phyloP scores from a whole-genome alignment of 1,140 invertebrate species.

The Eubasilissa regina region DNA sequence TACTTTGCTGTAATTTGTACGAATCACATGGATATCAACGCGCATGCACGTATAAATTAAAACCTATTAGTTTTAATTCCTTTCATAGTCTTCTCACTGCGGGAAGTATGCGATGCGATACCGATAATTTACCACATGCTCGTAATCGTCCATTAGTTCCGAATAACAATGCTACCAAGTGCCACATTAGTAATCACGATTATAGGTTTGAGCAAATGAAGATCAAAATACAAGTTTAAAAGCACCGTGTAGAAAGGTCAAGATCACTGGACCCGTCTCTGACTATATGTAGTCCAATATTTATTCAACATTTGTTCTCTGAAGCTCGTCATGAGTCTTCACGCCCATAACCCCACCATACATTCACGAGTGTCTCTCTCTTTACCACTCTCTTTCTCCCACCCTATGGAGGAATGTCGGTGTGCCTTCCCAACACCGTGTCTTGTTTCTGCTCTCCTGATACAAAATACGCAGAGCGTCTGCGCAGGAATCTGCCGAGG shows the following conservation, averaged over 20 bases:
- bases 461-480: conserved; percentile 48
- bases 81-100: no score
- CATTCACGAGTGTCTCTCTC: background rate
- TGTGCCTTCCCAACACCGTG: conserved; percentile 2
- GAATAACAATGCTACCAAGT: no score
- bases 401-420: conserved; percentile 33
- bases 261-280: background rate
- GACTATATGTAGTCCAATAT: background rate
- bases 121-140: no score
- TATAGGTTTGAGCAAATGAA: no score
- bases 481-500: conserved; percentile 47
- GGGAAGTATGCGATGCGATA: no score
- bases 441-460: conserved; percentile 45
- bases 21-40: no score
- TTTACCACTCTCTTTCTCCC: conserved; percentile 32
- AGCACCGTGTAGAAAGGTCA: conserved; percentile 15
- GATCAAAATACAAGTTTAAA: background rate
- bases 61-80: no score
- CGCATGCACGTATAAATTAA: no score
- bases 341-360: background rate
- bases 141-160: no score
- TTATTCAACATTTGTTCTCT: background rate
- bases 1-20: no score
- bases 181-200: no score
- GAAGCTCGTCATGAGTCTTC: background rate